A percentile compares a stretch with the other conserved stretches of the same genome.
Evolutionary conservation across 2,797 vertebrate genomes (phyloP).

Genomic region (Geotria australis): DNA sequence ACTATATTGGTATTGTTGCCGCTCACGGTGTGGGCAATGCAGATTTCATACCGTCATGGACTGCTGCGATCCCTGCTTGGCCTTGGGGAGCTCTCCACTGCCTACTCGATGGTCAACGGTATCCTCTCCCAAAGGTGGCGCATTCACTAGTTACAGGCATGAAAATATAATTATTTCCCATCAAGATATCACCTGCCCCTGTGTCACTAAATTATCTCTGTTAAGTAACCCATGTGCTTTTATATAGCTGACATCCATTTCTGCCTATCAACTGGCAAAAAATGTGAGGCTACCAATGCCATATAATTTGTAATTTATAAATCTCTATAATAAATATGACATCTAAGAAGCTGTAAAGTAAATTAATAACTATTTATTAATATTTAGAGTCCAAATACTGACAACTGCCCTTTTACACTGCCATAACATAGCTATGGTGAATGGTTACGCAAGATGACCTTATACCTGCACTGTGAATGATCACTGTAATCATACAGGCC

Average conservation of each 20-base stretch:
- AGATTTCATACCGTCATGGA: constrained; percentile 86
- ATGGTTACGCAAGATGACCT: too few species aligned
- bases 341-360: background rate
- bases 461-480: too few species aligned
- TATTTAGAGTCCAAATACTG: background rate
- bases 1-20: too few species aligned
- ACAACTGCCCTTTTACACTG: background rate
- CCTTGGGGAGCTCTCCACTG: constrained; percentile 76
- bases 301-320: background rate
- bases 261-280: too few species aligned
- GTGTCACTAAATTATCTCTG: too few species aligned
- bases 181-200: too few species aligned
- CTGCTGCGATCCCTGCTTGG: constrained; percentile 91
- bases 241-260: too few species aligned
- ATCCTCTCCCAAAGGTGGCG: constrained; percentile 67
- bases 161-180: background rate
- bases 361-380: background rate
- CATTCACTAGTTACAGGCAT: background rate
- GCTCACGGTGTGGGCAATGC: background rate
- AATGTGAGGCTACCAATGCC: background rate
- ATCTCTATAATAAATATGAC: background rate
- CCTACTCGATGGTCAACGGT: constrained; percentile 85
- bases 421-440: too few species aligned
- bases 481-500: constrained; percentile 13
- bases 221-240: too few species aligned